phyloP scores from a whole-genome alignment of 1,140 invertebrate species.

The Helicoverpa zea region DNA sequence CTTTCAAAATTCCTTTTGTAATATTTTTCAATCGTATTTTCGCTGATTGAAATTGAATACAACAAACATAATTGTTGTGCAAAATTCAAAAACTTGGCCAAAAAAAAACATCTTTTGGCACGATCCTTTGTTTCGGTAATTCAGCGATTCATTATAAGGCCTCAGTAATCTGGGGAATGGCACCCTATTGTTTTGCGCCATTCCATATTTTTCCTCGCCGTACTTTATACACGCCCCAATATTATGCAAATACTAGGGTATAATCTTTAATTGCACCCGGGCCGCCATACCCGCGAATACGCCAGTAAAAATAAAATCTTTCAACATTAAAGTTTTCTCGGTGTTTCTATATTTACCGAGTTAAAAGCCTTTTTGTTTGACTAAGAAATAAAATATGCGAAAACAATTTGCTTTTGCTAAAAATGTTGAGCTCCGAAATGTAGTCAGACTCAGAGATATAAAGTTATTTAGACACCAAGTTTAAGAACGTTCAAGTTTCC shows the following conservation, averaged over 20 bases:
- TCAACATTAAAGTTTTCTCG: constrained; percentile 33
- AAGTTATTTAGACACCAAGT: constrained; percentile 29
- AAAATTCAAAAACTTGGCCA: not conserved
- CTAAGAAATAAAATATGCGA: constrained; percentile 38
- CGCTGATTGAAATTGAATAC: constrained; percentile 11
- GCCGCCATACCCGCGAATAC: constrained; percentile 49
- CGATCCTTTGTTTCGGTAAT: constrained; percentile 36
- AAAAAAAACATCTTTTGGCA: constrained; percentile 18
- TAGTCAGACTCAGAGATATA: constrained; percentile 6
- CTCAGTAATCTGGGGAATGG: constrained; percentile 46
- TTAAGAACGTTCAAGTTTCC: constrained; percentile 4
- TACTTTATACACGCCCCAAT: constrained; percentile 62
- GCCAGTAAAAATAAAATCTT: constrained; percentile 59
- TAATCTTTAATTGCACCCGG: constrained; percentile 66
- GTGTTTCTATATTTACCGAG: constrained; percentile 38
- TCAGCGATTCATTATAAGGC: constrained; percentile 41
- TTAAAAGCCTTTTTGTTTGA: constrained; percentile 28
- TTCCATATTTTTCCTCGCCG: constrained; percentile 56
- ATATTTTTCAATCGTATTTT: not conserved
- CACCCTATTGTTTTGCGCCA: constrained; percentile 41
- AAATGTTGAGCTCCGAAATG: constrained; percentile 25
- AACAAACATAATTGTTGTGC: constrained; percentile 13
- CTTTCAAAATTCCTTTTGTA: constrained; percentile 14
- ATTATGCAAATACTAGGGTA: constrained; percentile 68
- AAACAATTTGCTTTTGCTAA: constrained; percentile 24